Percentiles rank a stretch among this genome's conserved stretches.
Evolutionary conservation across 2,797 vertebrate genomes (phyloP).

Genomic region (Rhinichthys osculus): DNA sequence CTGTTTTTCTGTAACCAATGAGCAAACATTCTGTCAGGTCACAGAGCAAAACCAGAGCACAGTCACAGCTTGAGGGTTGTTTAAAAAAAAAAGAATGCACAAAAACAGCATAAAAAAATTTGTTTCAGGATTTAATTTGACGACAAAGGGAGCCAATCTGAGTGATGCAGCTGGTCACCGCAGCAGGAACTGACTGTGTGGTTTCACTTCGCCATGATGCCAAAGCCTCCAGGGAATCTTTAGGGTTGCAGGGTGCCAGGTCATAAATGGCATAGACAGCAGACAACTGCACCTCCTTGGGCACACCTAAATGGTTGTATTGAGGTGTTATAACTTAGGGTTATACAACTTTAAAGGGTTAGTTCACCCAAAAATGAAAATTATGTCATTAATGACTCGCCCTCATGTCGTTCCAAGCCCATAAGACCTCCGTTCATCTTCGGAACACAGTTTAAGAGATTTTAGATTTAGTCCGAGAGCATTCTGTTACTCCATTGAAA

Average conservation of each 20-base stretch:
- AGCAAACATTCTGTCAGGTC: neutral
- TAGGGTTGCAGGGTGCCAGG: conserved; percentile 87
- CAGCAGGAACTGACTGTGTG: conserved; percentile 76
- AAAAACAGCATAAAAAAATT: neutral
- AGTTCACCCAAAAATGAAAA: too few relatives aligned
- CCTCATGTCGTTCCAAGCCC: too few relatives aligned
- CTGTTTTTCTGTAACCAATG: neutral
- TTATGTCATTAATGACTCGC: too few relatives aligned
- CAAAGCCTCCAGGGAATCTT: conserved; percentile 81
- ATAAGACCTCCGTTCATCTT: too few relatives aligned
- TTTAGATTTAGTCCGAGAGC: too few relatives aligned
- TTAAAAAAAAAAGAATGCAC: neutral
- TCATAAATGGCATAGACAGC: conserved; percentile 90
- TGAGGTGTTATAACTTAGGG: neutral
- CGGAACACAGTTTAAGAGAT: too few relatives aligned
- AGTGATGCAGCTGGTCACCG: conserved; percentile 82
- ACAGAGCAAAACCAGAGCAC: neutral
- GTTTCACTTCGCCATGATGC: conserved; percentile 82
- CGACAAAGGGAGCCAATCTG: conserved; percentile 83
- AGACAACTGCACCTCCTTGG: conserved; percentile 92
- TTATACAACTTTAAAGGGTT: neutral
- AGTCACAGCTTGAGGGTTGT: conserved; percentile 6
- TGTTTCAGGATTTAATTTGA: conserved; percentile 55
- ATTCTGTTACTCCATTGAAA: too few relatives aligned
- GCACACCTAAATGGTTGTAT: conserved; percentile 79